A percentile compares a stretch with the other conserved stretches of the same genome.
phyloP scores from a whole-genome alignment of 2,888 invertebrate genomes.

The Nemotelus nigrinus region DNA sequence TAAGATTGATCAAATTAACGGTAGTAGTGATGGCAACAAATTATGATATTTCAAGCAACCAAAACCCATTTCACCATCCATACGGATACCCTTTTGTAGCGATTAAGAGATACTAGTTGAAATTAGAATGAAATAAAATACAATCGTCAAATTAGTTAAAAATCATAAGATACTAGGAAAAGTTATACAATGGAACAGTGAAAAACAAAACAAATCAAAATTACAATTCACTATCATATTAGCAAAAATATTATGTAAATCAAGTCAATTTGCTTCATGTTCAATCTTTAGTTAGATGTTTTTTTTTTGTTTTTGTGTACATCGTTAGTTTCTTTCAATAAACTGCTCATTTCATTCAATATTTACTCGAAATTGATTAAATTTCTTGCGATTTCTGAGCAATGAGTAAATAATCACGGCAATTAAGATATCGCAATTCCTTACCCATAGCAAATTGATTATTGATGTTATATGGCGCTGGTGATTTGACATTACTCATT shows the following conservation, averaged over 20 bases:
- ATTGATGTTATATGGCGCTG: slow-evolving; percentile 55
- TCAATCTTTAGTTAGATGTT: not conserved
- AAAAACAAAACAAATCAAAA: slow-evolving; percentile 22
- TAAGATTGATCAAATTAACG: too few species aligned
- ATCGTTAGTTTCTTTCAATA: slow-evolving; percentile 44
- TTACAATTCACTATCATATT: slow-evolving; percentile 24
- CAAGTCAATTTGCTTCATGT: not conserved
- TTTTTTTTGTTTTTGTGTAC: slow-evolving; percentile 4
- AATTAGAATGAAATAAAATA: slow-evolving; percentile 5
- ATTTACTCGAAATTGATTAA: not conserved
- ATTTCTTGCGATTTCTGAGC: slow-evolving; percentile 5
- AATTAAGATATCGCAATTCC: slow-evolving; percentile 46
- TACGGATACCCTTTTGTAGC: not conserved
- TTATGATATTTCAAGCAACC: slow-evolving; percentile 16
- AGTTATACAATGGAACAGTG: not conserved
- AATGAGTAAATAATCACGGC: slow-evolving; percentile 45
- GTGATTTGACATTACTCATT: slow-evolving; percentile 48
- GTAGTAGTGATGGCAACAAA: slow-evolving; percentile 13
- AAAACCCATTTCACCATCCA: slow-evolving; percentile 19
- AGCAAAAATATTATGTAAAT: slow-evolving; percentile 43
- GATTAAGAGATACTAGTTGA: not conserved
- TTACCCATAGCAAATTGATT: slow-evolving; percentile 56
- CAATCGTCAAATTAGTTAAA: slow-evolving; percentile 19
- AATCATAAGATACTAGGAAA: slow-evolving; percentile 20
- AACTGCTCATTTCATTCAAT: slow-evolving; percentile 35